A percentile compares a stretch with the other conserved stretches of the same genome.
These are phyloP conservation scores for Rhineura floridana DNA, from an alignment of 2,113 vertebrate genomes.

Conservation along the genomic window DNA sequence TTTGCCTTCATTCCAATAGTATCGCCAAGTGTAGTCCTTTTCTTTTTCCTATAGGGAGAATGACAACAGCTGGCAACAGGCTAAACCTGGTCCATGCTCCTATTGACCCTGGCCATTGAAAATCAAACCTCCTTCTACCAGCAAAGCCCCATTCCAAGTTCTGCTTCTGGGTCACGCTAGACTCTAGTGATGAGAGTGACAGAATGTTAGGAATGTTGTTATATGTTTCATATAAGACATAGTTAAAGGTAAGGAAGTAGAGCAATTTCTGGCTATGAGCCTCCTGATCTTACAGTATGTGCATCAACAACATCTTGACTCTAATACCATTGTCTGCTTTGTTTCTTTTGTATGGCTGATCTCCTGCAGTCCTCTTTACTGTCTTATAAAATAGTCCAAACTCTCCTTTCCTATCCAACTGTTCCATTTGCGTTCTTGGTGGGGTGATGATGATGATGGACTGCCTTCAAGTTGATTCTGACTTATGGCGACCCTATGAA, in stretches of 20 bases:
- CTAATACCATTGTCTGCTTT: neutral
- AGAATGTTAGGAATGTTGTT: neutral
- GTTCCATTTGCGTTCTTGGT: neutral
- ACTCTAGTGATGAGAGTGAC: neutral
- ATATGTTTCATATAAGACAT: neutral
- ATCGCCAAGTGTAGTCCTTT: neutral
- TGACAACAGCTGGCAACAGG: neutral
- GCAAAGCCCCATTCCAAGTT: neutral
- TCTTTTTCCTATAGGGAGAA: neutral
- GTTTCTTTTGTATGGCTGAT: neutral
- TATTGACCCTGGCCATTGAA: neutral
- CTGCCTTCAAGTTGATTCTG: too few relatives aligned
- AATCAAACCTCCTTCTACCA: neutral
- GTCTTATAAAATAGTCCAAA: neutral
- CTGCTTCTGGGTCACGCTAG: neutral
- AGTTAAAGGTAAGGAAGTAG: too few relatives aligned
- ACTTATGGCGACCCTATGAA: too few relatives aligned
- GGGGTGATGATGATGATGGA: too few relatives aligned
- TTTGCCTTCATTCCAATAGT: neutral
- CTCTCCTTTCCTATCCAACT: neutral
- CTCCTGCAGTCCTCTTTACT: neutral
- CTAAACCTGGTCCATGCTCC: neutral
- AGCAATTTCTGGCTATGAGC: neutral
- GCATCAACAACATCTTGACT: neutral
- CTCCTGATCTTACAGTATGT: neutral